Base-by-base conservation (phyloP, 92 coral and sea anemone genomes). In the Epizoanthus rinbou region DNA sequence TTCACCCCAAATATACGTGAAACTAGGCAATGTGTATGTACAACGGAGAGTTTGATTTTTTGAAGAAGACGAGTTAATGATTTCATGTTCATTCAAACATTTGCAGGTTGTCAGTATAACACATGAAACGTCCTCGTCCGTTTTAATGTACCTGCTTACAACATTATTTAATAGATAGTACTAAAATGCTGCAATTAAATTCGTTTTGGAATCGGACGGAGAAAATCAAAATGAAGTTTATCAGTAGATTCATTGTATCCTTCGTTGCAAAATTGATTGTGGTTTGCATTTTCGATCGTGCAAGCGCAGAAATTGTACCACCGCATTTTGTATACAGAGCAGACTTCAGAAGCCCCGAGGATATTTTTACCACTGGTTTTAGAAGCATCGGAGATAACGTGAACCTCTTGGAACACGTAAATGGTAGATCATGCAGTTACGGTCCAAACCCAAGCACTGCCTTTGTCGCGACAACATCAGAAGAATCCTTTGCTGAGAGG, bases 381-480 rank as follows among this genome's bases (percentile, higher is more conserved):
- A 23, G 28, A 14, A 39, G 56, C 24, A 19, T 62, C 9, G 82
- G 82, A 0, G 4, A 15, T 4, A 78, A 78, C 15, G 57, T 41
- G 0, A 78, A 63, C 57, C 69, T 78, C 47, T 52, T 78, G 6
- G 72, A 78, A n/a, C 82, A 78, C 14, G 82, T 78, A 22, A 53
- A 43, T 5, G 72, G 72, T 9, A 11, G 15, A 16, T 60, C 82
- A 8, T 78, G 82, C 23, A 78, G 82, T 24, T 78, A 78, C 25
- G 82, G 72, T 6, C 70, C 58, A 11, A 41, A 78, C 8, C 70
- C 82, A 13, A 78, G 71, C 82, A 78, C 82, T 5, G 82, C 82
- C 11, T 78, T 78, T 16, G 82, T 78, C 16, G 82, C 82, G 17
- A 78, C 82, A 3, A 78, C 70, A 16, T 78, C 82, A 8, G 71